Evolutionary conservation across 2,113 vertebrate species (phyloP).

Genomic region (Onychorhynchus coronatus): DNA sequence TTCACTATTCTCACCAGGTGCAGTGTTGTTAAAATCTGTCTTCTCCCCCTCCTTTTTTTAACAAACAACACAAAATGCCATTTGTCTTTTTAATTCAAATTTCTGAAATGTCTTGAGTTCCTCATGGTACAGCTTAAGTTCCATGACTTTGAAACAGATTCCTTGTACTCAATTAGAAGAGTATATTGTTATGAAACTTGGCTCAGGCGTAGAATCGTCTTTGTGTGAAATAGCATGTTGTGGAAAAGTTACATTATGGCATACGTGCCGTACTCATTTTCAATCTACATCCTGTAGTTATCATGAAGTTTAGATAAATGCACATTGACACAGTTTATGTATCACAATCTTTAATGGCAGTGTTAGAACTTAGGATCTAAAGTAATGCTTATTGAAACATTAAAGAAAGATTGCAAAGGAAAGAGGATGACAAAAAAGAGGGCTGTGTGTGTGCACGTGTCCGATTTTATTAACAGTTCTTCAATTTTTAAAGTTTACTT

Average conservation of each 20-base stretch:
- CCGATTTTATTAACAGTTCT: not conserved
- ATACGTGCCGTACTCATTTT: not conserved
- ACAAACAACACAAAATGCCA: not conserved
- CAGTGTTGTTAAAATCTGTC: not conserved
- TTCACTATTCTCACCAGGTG: not conserved
- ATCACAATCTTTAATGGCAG: not conserved
- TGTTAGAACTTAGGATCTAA: not conserved
- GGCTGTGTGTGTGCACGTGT: not conserved
- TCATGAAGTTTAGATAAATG: not conserved
- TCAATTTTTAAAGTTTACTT: not conserved
- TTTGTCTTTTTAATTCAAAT: not conserved
- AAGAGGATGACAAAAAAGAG: not conserved
- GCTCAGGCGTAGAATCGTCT: not conserved
- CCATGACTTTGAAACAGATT: not conserved
- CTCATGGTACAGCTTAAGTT: not conserved
- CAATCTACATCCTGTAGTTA: not conserved
- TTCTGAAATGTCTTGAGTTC: not conserved
- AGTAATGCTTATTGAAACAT: not conserved
- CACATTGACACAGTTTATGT: not conserved
- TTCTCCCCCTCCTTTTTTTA: not conserved
- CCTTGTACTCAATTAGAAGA: not conserved
- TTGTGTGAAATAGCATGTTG: not conserved
- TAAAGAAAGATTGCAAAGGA: not conserved
- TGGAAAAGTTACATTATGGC: not conserved
- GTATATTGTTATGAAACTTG: not conserved